These are phyloP conservation scores for Girardinichthys multiradiatus DNA, from an alignment of 2,113 vertebrate genomes.

Conservation along the genomic window DNA sequence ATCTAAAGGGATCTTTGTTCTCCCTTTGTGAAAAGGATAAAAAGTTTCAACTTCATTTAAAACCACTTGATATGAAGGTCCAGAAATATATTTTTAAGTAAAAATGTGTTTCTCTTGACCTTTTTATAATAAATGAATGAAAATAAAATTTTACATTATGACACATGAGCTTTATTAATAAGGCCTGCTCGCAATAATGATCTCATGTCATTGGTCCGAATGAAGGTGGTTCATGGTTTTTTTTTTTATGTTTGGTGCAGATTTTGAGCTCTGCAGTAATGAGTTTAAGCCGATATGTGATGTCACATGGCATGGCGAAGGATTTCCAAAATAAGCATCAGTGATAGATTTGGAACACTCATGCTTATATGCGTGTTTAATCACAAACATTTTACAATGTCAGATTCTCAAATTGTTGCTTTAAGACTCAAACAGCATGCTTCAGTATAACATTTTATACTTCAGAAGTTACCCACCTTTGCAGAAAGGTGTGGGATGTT, in stretches of 20 bases:
- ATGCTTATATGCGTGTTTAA: conserved; percentile 48
- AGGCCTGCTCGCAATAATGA: not conserved
- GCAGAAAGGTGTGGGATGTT: conserved; percentile 8
- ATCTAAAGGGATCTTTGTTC: not conserved
- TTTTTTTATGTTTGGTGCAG: conserved; percentile 11
- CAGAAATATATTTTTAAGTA: no score
- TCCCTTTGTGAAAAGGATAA: not conserved
- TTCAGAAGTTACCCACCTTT: not conserved
- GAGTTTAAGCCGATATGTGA: conserved; percentile 55
- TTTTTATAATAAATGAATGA: no score
- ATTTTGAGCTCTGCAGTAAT: conserved; percentile 39
- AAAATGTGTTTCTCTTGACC: no score
- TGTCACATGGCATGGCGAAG: conserved; percentile 38
- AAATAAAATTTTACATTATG: no score
- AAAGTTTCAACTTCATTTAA: no score
- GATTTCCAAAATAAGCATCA: conserved; percentile 52
- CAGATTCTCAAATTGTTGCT: conserved; percentile 11
- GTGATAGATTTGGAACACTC: conserved; percentile 53
- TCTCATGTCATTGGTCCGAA: conserved; percentile 8
- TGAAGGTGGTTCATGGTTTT: conserved; percentile 17
- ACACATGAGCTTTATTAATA: no score
- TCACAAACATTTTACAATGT: conserved; percentile 45
- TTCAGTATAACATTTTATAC: not conserved
- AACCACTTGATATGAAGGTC: no score
- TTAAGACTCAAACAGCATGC: not conserved